phyloP scores from a whole-genome alignment of 1,140 invertebrate genomes.

The Melanaphis sacchari region DNA sequence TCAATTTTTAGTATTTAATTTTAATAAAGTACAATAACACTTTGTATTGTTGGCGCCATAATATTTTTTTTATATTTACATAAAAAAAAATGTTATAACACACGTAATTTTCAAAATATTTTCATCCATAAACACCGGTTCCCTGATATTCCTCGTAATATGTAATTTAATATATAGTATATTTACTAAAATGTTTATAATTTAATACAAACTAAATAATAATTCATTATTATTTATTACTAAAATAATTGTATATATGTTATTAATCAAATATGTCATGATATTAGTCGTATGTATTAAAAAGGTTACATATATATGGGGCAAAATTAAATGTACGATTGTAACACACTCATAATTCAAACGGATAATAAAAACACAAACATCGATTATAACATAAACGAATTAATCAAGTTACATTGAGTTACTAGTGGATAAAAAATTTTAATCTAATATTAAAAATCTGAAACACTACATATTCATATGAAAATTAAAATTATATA shows the following conservation, averaged over 20 bases:
- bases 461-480: neutral
- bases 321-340: neutral
- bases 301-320: neutral
- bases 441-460: neutral
- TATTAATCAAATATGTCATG: neutral
- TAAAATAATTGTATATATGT: neutral
- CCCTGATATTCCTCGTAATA: neutral
- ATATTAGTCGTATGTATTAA: neutral
- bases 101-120: neutral
- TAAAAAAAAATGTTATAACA: neutral
- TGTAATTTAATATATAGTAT: neutral
- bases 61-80: neutral
- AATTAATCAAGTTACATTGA: neutral
- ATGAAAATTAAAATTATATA: neutral
- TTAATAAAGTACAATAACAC: neutral
- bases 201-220: neutral
- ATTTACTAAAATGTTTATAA: neutral
- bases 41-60: neutral
- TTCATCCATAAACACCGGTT: neutral
- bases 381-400: neutral
- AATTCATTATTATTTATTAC: neutral
- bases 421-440: neutral
- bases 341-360: neutral
- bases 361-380: neutral
- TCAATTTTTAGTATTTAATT: constrained; percentile 16